phyloP scores from a whole-genome alignment of 2,888 invertebrate species.

The Chirona hameri region DNA sequence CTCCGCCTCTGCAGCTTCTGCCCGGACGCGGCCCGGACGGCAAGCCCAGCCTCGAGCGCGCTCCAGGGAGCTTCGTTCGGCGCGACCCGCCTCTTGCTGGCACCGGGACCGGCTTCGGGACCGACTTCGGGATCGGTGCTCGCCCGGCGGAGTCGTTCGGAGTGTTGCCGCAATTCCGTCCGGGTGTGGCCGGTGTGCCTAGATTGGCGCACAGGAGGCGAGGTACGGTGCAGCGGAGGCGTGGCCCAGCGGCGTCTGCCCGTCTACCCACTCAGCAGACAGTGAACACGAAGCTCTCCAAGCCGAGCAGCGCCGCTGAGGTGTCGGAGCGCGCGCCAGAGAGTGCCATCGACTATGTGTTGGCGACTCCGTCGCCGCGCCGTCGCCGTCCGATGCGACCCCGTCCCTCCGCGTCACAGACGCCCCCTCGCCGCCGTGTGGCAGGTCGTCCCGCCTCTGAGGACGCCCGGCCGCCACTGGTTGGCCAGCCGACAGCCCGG shows the following conservation, averaged over 20 bases:
- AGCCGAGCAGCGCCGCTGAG: background rate
- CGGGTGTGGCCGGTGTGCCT: background rate
- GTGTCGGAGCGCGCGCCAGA: background rate
- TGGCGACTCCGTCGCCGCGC: background rate
- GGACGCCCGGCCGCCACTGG: background rate
- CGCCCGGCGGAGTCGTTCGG: background rate
- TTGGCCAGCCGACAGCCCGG: background rate
- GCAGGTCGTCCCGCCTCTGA: background rate
- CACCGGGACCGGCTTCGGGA: background rate
- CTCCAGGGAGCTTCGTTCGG: background rate
- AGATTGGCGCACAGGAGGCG: background rate
- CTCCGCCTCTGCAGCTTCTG: background rate
- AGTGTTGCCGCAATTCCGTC: background rate
- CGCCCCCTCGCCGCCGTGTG: background rate
- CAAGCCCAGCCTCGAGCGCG: background rate
- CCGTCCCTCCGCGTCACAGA: background rate
- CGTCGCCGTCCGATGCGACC: background rate
- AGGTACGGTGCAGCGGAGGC: background rate
- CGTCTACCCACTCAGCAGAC: background rate
- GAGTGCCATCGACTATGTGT: background rate
- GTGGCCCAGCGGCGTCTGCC: background rate
- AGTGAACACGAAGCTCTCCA: background rate
- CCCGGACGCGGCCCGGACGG: background rate
- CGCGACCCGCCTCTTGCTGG: background rate
- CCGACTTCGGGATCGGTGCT: too few species aligned